Conservation (phyloP, 2,888 invertebrate genomes). For the Aspidiotus destructor region DNA sequence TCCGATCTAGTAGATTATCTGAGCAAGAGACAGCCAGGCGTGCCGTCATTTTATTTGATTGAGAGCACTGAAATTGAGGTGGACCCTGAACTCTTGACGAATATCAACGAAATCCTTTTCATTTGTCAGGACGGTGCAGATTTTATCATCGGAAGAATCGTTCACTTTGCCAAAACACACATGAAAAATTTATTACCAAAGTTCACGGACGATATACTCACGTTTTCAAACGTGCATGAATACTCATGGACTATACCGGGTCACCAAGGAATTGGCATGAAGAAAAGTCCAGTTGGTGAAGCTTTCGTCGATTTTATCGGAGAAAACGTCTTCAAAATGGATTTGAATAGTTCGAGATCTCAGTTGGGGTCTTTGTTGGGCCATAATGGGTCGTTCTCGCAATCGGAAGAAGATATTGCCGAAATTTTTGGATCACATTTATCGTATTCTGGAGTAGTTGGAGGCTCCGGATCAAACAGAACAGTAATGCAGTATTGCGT, state of each 20-base stretch:
- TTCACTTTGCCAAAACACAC: not conserved
- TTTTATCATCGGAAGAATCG: not conserved
- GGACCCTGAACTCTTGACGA: not conserved
- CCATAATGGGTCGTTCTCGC: not conserved
- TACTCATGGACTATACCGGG: not conserved
- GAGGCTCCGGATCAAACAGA: not conserved
- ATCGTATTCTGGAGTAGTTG: constrained; percentile 1
- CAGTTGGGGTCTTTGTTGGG: not conserved
- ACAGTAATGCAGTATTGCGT: constrained; percentile 3
- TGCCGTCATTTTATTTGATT: not conserved
- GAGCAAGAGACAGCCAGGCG: not conserved
- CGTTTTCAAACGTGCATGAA: not conserved
- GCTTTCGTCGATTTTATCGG: not conserved
- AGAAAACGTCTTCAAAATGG: not conserved
- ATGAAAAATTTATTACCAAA: not conserved
- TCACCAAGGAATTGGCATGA: not conserved
- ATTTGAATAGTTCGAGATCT: not conserved
- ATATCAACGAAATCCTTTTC: not conserved
- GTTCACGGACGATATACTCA: not conserved
- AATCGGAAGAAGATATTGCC: not conserved
- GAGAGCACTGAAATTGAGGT: not conserved
- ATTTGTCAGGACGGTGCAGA: not conserved
- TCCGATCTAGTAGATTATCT: not conserved
- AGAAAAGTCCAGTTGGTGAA: not conserved
- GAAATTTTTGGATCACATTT: not conserved